Conservation (phyloP, 2,888 invertebrate species). For the Pheosia tremula region DNA sequence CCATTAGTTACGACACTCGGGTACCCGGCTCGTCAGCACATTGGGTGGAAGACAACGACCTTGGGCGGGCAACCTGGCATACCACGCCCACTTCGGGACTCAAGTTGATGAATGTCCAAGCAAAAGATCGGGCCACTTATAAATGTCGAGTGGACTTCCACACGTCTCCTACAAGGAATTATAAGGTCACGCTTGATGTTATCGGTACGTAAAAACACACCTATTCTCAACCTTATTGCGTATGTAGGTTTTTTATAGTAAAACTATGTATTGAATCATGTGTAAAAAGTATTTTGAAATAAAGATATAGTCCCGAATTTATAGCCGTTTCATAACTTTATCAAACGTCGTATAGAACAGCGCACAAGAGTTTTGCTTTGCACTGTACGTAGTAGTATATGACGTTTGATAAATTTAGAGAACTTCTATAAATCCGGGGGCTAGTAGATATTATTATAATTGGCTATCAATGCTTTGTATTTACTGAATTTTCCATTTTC, state of each 20-base stretch:
- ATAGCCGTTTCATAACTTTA: too few species aligned
- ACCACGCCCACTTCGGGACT: conserved; percentile 61
- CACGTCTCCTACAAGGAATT: conserved; percentile 91
- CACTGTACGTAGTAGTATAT: too few species aligned
- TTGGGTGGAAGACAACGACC: conserved; percentile 82
- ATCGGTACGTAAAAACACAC: conserved; percentile 83
- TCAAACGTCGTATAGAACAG: too few species aligned
- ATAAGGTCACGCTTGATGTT: conserved; percentile 89
- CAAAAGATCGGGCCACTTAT: conserved; percentile 68
- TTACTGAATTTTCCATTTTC: neutral
- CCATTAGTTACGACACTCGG: conserved; percentile 70
- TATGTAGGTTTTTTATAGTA: too few species aligned
- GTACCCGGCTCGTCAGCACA: conserved; percentile 65
- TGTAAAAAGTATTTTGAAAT: too few species aligned
- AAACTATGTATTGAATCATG: too few species aligned
- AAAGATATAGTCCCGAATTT: too few species aligned
- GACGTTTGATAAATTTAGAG: too few species aligned
- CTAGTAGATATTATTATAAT: too few species aligned
- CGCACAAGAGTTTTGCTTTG: too few species aligned
- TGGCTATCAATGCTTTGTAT: neutral
- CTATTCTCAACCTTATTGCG: too few species aligned
- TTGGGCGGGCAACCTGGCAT: conserved; percentile 87
- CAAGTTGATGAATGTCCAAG: conserved; percentile 60
- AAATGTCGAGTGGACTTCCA: conserved; percentile 77
- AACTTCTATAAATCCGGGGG: too few species aligned